Base-by-base conservation (phyloP, 2,797 vertebrate genomes). In the Sebastes glaucus region DNA sequence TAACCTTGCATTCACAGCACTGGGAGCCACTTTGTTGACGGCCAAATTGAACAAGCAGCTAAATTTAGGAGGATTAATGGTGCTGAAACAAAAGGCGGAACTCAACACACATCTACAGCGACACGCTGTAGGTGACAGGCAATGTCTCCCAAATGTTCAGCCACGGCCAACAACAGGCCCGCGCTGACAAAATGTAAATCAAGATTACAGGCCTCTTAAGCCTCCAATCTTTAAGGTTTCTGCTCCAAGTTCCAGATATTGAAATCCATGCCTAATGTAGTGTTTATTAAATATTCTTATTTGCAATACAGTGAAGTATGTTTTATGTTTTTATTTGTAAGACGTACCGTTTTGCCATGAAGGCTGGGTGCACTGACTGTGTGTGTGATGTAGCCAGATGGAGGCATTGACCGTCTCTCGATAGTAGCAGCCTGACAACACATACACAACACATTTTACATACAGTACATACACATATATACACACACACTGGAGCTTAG, bases 361-460 rank as follows among this genome's bases (percentile, higher is more conserved):
- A 99, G 94, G 93, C 98, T 99, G 80, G 98, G 98, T 0, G 98
- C 97, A 5, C 98, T 99, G 92, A 99, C 97, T 0, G 98, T 99
- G 90, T 99, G 98, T 1, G 97, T 99, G 95, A 99, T 99, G 94
- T 99, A 99, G 66, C 97, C 97, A 87, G 98, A 96, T 10, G 96
- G 86, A 73, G 97, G 97, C 96, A 98, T 95, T 1, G 97, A 97
- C 52, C 97, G 96, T 13, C 97, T 96, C 66, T 98, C 97, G 13
- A 96, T 63, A 3, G 97, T 97, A 4, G 97, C 92, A 3, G 96
- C 94, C 98, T 99, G 94, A 20, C 6, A 76, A 89, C 55, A 86
- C 62, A 92, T 1, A 93, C 18, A 90, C 33, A 77, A 71, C 46
- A 63, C 22, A 61, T 53, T 68, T 46, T 57, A 25, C 33, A 65